Percentiles rank a stretch among this genome's conserved stretches.
Evolutionary conservation across 2,113 vertebrate genomes (phyloP).

Genomic region (Gyps fulvus): DNA sequence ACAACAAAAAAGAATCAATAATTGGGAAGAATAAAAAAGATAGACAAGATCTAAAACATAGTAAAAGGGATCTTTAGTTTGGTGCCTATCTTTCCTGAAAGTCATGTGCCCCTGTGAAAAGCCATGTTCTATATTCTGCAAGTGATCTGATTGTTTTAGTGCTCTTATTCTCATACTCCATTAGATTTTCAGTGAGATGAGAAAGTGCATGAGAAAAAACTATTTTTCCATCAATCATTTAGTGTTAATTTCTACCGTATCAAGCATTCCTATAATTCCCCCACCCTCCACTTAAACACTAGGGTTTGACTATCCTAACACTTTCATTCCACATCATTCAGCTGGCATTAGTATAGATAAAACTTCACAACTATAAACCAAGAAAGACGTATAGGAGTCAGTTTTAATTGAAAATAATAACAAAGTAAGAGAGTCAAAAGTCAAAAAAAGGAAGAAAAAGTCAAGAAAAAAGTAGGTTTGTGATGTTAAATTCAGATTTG

Average conservation of each 20-base stretch:
- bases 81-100: neutral
- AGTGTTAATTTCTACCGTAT: neutral
- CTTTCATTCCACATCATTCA: neutral
- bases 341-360: neutral
- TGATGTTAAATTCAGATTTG: neutral
- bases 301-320: neutral
- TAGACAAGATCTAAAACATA: neutral
- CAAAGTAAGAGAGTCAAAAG: neutral
- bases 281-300: neutral
- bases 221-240: neutral
- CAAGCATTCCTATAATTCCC: neutral
- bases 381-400: neutral
- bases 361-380: neutral
- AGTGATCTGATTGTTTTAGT: neutral
- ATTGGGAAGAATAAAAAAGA: neutral
- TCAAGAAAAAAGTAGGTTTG: neutral
- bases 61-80: neutral
- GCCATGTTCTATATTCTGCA: neutral
- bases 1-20: neutral
- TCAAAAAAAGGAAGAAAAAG: neutral
- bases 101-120: neutral
- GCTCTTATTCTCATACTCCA: neutral
- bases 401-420: neutral
- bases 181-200: neutral
- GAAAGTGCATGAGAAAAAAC: neutral